Percentiles rank a stretch among this genome's conserved stretches.
Evolutionary conservation across 2,797 vertebrate genomes (phyloP).

Genomic region (Gorsachius magnificus): DNA sequence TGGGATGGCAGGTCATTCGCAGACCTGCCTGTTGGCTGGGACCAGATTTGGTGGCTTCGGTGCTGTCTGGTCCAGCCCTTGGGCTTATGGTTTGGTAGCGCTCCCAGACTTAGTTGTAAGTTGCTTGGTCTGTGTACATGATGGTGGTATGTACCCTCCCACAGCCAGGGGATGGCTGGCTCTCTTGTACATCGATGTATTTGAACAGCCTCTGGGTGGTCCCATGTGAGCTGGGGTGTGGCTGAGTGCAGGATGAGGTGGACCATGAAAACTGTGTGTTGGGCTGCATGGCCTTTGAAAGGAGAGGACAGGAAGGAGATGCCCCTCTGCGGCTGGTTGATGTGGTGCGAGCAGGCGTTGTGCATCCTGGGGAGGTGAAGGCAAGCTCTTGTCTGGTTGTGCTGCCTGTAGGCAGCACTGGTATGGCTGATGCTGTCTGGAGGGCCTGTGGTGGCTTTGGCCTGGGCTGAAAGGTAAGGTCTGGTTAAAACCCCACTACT

Average conservation of each 20-base stretch:
- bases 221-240: background rate
- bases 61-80: background rate
- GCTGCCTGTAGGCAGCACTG: background rate
- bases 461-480: background rate
- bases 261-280: background rate
- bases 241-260: background rate
- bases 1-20: background rate
- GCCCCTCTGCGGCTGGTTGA: background rate
- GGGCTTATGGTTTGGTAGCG: background rate
- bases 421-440: background rate
- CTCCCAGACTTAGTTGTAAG: background rate
- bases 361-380: background rate
- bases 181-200: background rate
- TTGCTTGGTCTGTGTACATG: fast-evolving
- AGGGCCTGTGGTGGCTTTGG: background rate
- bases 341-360: fast-evolving
- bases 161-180: background rate
- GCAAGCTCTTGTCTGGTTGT: fast-evolving
- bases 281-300: background rate
- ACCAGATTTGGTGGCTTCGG: background rate
- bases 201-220: background rate
- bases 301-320: background rate
- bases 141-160: fast-evolving
- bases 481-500: background rate
- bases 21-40: background rate